Conservation (phyloP, 2,888 invertebrate genomes). For the Leptura quadrifasciata region DNA sequence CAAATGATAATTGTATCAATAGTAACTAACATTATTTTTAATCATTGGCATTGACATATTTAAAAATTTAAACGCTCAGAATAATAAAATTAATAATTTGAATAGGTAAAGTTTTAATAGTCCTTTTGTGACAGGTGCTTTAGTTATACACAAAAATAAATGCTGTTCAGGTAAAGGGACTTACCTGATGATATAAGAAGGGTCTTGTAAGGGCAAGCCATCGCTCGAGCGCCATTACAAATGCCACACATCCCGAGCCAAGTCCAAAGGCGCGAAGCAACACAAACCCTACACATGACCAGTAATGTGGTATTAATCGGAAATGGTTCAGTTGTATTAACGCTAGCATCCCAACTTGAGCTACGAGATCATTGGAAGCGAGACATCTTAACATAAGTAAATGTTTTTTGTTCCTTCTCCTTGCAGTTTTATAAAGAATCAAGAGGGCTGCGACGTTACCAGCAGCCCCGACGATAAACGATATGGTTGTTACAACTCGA, state of each 20-base stretch:
- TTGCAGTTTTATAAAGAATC: conserved; percentile 82
- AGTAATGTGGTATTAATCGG: conserved; percentile 72
- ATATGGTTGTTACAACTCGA: conserved; percentile 50
- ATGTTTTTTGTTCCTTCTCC: conserved; percentile 87
- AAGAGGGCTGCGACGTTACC: conserved; percentile 87
- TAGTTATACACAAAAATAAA: too few species aligned
- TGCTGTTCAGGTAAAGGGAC: conserved; percentile 43
- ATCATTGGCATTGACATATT: too few species aligned
- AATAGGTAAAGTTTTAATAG: too few species aligned
- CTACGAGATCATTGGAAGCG: conserved; percentile 87
- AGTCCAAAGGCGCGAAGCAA: conserved; percentile 88
- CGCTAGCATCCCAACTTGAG: conserved; percentile 85
- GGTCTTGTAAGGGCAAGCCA: conserved; percentile 91
- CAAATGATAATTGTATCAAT: too few species aligned
- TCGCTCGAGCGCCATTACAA: conserved; percentile 91
- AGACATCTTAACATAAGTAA: conserved; percentile 86
- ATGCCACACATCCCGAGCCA: conserved; percentile 91
- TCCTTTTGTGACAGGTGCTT: too few species aligned
- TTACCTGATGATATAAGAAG: conserved; percentile 91
- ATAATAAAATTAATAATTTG: too few species aligned
- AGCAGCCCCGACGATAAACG: conserved; percentile 80
- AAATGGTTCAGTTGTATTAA: conserved; percentile 78
- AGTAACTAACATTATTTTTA: too few species aligned
- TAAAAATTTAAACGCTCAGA: too few species aligned
- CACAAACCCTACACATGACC: conserved; percentile 82